These are phyloP conservation scores for Drosophila pallidifrons DNA, from an alignment of 1,140 invertebrate species.

Conservation along the genomic window DNA sequence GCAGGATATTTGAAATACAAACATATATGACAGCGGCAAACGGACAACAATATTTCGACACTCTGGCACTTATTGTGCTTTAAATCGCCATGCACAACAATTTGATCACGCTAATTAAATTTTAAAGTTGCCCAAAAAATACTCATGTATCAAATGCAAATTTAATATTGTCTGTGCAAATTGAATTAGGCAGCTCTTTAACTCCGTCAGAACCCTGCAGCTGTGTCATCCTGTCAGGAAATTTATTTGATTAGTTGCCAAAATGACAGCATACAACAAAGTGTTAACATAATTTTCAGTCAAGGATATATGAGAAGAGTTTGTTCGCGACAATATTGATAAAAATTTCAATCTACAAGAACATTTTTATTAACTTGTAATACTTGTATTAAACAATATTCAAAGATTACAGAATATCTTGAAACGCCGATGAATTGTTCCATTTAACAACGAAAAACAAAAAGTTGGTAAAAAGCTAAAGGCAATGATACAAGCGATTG, in stretches of 20 bases:
- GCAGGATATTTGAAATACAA: constrained; percentile 47
- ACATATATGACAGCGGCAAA: constrained; percentile 44
- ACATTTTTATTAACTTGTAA: too few relatives aligned
- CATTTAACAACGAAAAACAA: background rate
- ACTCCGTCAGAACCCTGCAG: constrained; percentile 13
- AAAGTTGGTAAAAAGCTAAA: background rate
- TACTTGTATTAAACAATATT: too few relatives aligned
- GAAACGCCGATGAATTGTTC: too few relatives aligned
- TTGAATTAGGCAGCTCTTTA: constrained; percentile 54
- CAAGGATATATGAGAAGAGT: background rate
- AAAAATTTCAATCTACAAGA: too few relatives aligned
- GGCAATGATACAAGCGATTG: background rate
- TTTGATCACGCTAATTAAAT: constrained; percentile 58
- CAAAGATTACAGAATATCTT: too few relatives aligned
- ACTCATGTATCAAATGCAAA: constrained; percentile 41
- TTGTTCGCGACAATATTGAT: background rate
- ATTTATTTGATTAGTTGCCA: constrained; percentile 40
- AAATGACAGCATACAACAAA: constrained; percentile 14
- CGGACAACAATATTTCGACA: constrained; percentile 33
- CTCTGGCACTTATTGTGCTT: constrained; percentile 27
- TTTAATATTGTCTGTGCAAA: constrained; percentile 56
- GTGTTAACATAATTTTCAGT: background rate
- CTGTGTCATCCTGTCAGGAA: background rate
- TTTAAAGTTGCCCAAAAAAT: constrained; percentile 19
- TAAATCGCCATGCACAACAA: constrained; percentile 37